Evolutionary conservation across 2,888 invertebrate species (phyloP).

Genomic region (Pterostichus madidus): DNA sequence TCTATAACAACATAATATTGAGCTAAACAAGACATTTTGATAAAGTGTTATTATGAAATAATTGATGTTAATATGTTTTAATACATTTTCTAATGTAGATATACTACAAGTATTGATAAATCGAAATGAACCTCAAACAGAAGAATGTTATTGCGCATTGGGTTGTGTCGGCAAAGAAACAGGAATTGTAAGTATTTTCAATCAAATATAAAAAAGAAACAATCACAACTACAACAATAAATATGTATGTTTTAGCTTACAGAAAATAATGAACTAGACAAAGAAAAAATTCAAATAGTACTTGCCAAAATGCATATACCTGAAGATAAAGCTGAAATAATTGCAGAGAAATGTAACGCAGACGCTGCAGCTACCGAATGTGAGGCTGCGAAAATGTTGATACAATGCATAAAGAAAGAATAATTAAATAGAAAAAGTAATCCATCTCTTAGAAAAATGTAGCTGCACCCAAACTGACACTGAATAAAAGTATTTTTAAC

Average conservation of each 20-base stretch:
- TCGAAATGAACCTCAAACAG: background rate
- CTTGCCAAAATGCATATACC: background rate
- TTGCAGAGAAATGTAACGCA: background rate
- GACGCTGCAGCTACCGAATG: background rate
- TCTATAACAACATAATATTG: background rate
- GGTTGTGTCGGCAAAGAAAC: background rate
- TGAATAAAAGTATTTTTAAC: no score
- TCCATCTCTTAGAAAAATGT: background rate
- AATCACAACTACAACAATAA: background rate
- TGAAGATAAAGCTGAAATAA: background rate
- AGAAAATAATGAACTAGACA: background rate
- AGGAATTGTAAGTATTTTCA: conserved; percentile 8
- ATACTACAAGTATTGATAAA: background rate
- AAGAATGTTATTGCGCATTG: conserved; percentile 9
- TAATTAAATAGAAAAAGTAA: conserved; percentile 4
- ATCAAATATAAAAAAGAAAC: background rate
- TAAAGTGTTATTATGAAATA: no score
- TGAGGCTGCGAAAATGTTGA: background rate
- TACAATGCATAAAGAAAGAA: background rate
- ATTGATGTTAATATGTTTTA: no score
- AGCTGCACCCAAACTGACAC: background rate
- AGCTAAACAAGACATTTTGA: background rate
- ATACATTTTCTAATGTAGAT: background rate
- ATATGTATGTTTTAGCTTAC: background rate
- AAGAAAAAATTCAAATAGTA: background rate